These are phyloP conservation scores for Nibea coibor DNA, from an alignment of 2,113 vertebrate species.

Conservation along the genomic window DNA sequence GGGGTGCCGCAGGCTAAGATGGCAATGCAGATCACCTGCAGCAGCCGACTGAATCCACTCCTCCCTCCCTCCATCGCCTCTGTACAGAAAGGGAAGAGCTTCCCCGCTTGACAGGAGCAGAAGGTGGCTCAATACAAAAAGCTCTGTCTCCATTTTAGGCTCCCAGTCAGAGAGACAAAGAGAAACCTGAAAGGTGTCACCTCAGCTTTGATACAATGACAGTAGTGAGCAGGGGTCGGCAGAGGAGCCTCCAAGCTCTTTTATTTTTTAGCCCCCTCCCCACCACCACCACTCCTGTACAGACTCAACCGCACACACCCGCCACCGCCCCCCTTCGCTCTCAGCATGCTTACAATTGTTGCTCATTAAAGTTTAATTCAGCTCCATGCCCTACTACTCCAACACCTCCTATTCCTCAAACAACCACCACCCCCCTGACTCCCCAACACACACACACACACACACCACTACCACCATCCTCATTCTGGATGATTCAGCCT, in stretches of 20 bases:
- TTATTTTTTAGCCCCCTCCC: conserved; percentile 57
- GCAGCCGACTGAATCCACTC: conserved; percentile 42
- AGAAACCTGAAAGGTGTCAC: conserved; percentile 76
- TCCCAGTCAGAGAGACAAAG: conserved; percentile 68
- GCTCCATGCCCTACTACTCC: conserved; percentile 73
- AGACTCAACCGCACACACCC: conserved; percentile 48
- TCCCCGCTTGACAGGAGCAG: conserved; percentile 72
- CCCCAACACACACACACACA: conserved; percentile 7
- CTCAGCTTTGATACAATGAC: conserved; percentile 75
- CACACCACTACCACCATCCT: conserved; percentile 62
- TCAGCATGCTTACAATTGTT: conserved; percentile 86
- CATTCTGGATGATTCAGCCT: conserved; percentile 82
- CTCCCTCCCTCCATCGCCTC: conserved; percentile 10
- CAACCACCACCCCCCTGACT: conserved; percentile 54
- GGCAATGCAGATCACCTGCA: conserved; percentile 67
- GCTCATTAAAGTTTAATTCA: conserved; percentile 87
- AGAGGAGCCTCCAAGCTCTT: conserved; percentile 62
- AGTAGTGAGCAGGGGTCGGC: conserved; percentile 59
- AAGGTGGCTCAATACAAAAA: conserved; percentile 74
- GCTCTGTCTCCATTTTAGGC: conserved; percentile 70
- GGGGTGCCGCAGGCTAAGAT: conserved; percentile 73
- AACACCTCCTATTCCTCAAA: conserved; percentile 73
- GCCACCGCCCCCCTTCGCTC: conserved; percentile 52
- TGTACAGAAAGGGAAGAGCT: conserved; percentile 57
- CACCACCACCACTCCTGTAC: conserved; percentile 8